These are phyloP conservation scores for Mesorhabditis sp. DNA, from an alignment of 2,888 invertebrate species.

Conservation along the genomic window DNA sequence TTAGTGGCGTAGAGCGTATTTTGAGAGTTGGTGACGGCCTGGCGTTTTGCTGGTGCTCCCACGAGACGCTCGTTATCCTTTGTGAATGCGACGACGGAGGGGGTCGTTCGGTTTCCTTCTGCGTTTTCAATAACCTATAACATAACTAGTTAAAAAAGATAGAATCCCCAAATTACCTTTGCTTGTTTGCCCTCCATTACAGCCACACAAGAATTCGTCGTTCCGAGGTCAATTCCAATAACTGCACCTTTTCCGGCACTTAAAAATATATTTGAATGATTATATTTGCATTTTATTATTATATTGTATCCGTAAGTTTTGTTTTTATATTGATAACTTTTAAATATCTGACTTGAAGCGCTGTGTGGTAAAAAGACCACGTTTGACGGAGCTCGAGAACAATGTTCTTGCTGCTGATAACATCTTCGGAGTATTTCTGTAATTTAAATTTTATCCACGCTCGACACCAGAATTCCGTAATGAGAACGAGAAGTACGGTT, in stretches of 20 bases:
- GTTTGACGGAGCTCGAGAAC: neutral
- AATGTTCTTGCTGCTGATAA: neutral
- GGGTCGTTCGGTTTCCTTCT: constrained; percentile 93
- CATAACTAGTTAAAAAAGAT: neutral
- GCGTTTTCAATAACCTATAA: constrained; percentile 78
- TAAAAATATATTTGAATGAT: too few relatives aligned
- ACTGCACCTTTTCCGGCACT: constrained; percentile 72
- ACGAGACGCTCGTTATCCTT: constrained; percentile 85
- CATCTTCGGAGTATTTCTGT: neutral
- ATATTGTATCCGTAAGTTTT: too few relatives aligned
- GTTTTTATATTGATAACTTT: too few relatives aligned
- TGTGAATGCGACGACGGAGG: constrained; percentile 92
- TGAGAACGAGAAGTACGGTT: too few relatives aligned
- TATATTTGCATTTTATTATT: too few relatives aligned
- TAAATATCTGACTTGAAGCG: too few relatives aligned
- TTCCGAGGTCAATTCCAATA: constrained; percentile 97
- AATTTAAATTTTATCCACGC: neutral
- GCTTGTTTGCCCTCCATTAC: constrained; percentile 98
- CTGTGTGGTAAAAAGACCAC: neutral
- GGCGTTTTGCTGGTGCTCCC: constrained; percentile 95
- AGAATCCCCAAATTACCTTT: constrained; percentile 68
- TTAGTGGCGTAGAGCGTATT: constrained; percentile 99
- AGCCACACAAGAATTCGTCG: constrained; percentile 97
- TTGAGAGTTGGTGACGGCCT: constrained; percentile 92
- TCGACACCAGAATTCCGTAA: too few relatives aligned